Base-by-base conservation (phyloP, 2,888 invertebrate species). In the Lasioglossum villosulum region DNA sequence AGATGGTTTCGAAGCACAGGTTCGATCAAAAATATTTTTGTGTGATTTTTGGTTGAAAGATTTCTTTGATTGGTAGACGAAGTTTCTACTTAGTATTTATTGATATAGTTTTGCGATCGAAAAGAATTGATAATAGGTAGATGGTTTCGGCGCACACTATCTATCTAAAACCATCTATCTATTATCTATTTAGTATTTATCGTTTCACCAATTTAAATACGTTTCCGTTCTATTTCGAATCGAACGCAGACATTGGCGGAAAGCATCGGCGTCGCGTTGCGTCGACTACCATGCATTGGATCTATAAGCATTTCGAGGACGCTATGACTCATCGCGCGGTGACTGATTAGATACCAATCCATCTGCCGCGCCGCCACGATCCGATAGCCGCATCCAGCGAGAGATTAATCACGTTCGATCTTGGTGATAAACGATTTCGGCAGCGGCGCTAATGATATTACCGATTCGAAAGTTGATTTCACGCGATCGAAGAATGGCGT, bases 331-430 rank as follows among this genome's bases (percentile, higher is more conserved):
- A 86, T 73, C 85, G 75, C 74, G 82, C 74, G 83, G 82, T 90
- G 89, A 90, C 89, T 88, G 90, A 90, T 90, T 90, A 90, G 90
- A 90, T 90, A 90, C 86, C 90, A 74, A 90, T 90, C 89, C 90
- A 90, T 90, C 90, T 90, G 90, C 89, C 85, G 84, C 84, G 83
- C 56, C 56, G 8, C 85, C 84, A 73, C 88, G 83, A 80, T 70
- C 81, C 83, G 89, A 86, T 89, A 89, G 84, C 81, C 89, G 81
- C 85, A 80, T 81, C 86, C 75, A 71, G 74, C 78, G 59, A n/a
- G 71, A 83, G 84, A 88, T 90, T 90, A 90, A 90, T 90, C 90
- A 83, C 83, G 71, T 84, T 75, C 86, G 88, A 86, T 90, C 88
- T 73, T 75, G 80, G 83, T 90, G 90, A 90, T 88, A 88, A 90